Evolutionary conservation across 2,888 invertebrate species (phyloP).

Genomic region (Helleia helle): DNA sequence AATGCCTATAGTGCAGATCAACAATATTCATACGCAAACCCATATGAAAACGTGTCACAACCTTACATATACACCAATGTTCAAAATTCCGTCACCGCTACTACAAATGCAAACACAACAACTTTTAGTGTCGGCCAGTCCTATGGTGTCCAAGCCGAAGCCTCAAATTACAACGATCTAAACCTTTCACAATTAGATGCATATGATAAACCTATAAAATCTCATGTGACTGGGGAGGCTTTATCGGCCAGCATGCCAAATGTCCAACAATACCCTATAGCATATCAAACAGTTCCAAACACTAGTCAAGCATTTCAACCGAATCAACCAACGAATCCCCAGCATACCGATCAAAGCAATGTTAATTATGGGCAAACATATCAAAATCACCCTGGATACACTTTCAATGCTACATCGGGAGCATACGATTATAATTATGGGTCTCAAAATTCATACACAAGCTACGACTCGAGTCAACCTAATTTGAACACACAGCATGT

Average conservation of each 20-base stretch:
- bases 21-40: constrained; percentile 32
- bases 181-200: constrained; percentile 43
- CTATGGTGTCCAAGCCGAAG: constrained; percentile 24
- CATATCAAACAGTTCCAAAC: constrained; percentile 29
- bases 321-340: constrained; percentile 26
- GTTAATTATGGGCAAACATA: constrained; percentile 38
- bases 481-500: constrained; percentile 33
- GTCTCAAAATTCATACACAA: constrained; percentile 61
- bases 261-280: constrained; percentile 24
- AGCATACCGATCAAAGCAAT: constrained; percentile 27
- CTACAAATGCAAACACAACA: constrained; percentile 29
- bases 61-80: constrained; percentile 43
- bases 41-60: constrained; percentile 37
- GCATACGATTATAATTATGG: constrained; percentile 77
- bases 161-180: constrained; percentile 22
- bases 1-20: constrained; percentile 29
- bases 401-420: constrained; percentile 70
- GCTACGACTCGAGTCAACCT: constrained; percentile 29
- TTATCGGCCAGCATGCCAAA: constrained; percentile 28
- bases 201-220: constrained; percentile 57
- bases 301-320: background rate
- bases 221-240: constrained; percentile 58
- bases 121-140: constrained; percentile 27
- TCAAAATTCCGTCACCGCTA: constrained; percentile 31
- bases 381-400: constrained; percentile 77